Evolutionary conservation across 1,140 invertebrate genomes (phyloP), one percentile per base, ranked within the genome.

Genomic region (Aleiodes sp.): DNA sequence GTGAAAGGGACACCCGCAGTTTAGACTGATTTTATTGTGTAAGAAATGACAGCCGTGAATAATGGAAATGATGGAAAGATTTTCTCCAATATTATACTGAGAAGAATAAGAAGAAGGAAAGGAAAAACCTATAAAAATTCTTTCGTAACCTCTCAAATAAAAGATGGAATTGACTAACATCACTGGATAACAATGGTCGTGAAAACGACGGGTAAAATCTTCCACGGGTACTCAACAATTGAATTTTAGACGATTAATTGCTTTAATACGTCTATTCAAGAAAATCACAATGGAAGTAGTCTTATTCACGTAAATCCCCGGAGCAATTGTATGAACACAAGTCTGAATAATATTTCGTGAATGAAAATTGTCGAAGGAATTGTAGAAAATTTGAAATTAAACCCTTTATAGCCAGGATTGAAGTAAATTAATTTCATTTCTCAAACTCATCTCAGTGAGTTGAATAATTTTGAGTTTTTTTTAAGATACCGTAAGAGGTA

Each of bases 181-280:
- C 16, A 16, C 39, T 19, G 9, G 16, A 26, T 35, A 39, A 68
- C 66, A 68, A 68, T 68, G 31, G 26, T 10, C 29, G 33, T 14
- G n/a, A 29, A 2, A 35, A 35, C 6, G 12, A 24, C 35, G 3
- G 41, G 16, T 46, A 26, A 52, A 56, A 29, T 26, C 26, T 19
- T 28, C n/a, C 1, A 33, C 21, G 31, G 43, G 19, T 33, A 9
- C 28, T 33, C 28, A 28, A 63, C 67, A 69, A 69, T 69, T 69
- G 60, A 56, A 57, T 69, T 41, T 59, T 35, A 19, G 28, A 69
- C 46, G 63, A 72, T 68, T 70, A 72, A 70, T 72, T 67, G 67
- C 52, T 70, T 68, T 62, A 70, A 72, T 71, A 75, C 61, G 57
- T 68, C 63, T 72, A 70, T 72, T 70, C 60, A 64, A 16, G 24